Conservation (phyloP, 2,888 invertebrate species). For the Rhyacophila evoluta region DNA sequence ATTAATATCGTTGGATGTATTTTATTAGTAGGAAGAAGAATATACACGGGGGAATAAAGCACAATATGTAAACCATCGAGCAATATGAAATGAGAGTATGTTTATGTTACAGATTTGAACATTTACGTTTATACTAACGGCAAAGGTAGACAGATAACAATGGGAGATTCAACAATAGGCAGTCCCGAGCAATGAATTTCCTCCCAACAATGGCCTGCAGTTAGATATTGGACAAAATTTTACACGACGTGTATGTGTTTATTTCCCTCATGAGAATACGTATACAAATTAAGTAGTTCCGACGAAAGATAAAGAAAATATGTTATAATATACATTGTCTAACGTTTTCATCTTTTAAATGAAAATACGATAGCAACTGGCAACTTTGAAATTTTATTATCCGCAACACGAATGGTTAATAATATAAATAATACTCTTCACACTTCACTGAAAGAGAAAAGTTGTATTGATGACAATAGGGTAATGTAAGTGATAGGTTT, state of each 20-base stretch:
- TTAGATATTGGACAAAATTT: constrained; percentile 14
- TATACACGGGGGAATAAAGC: not conserved
- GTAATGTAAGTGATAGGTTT: too few relatives aligned
- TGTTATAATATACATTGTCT: too few relatives aligned
- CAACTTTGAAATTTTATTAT: too few relatives aligned
- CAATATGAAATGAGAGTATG: not conserved
- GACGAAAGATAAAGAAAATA: not conserved
- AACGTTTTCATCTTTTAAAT: too few relatives aligned
- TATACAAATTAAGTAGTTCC: not conserved
- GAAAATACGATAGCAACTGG: too few relatives aligned
- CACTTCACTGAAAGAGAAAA: too few relatives aligned
- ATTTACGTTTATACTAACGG: constrained; percentile 4
- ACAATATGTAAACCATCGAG: not conserved
- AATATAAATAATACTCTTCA: too few relatives aligned
- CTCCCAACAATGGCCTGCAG: not conserved
- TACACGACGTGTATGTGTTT: not conserved
- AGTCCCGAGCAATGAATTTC: constrained; percentile 4
- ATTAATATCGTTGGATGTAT: too few relatives aligned
- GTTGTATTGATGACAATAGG: too few relatives aligned
- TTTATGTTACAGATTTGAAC: constrained; percentile 22
- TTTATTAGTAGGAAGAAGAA: too few relatives aligned
- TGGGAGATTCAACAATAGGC: not conserved
- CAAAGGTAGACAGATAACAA: constrained; percentile 19
- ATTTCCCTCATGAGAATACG: not conserved
- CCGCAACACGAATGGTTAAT: too few relatives aligned